phyloP scores from a whole-genome alignment of 2,888 invertebrate species.

The Pyrrhosoma nymphula region DNA sequence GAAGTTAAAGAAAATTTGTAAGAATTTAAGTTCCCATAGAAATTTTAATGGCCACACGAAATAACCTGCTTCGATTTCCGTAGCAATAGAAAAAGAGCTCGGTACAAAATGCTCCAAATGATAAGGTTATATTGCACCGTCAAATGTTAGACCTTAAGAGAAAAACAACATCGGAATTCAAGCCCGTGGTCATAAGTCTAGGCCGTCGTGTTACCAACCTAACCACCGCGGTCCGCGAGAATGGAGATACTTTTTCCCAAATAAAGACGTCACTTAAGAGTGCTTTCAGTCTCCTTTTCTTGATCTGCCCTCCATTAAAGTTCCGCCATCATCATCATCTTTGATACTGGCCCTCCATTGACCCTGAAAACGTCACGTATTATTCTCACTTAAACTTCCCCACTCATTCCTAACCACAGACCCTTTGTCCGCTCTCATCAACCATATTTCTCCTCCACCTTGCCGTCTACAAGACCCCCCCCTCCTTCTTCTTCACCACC shows the following conservation, averaged over 20 bases:
- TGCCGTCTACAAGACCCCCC: neutral
- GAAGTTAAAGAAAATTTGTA: too few species aligned
- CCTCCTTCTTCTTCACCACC: neutral
- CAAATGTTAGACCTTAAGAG: too few species aligned
- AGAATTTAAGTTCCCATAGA: too few species aligned
- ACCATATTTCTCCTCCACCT: neutral
- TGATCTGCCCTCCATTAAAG: neutral
- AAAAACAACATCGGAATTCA: too few species aligned
- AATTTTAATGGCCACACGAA: too few species aligned
- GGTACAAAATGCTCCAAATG: too few species aligned
- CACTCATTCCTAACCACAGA: neutral
- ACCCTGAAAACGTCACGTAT: neutral
- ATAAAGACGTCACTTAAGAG: neutral
- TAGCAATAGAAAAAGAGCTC: too few species aligned
- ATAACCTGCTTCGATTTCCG: too few species aligned
- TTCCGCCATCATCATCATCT: neutral
- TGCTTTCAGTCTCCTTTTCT: neutral
- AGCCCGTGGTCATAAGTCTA: too few species aligned
- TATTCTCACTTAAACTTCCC: neutral
- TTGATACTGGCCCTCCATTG: neutral
- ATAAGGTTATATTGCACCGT: too few species aligned
- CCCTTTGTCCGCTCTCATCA: neutral
- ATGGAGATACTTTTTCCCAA: neutral
- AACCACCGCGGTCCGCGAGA: too few species aligned
- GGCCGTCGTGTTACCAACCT: too few species aligned